Evolutionary conservation across 2,797 vertebrate species (phyloP).

Genomic region (Scarus forsteni): DNA sequence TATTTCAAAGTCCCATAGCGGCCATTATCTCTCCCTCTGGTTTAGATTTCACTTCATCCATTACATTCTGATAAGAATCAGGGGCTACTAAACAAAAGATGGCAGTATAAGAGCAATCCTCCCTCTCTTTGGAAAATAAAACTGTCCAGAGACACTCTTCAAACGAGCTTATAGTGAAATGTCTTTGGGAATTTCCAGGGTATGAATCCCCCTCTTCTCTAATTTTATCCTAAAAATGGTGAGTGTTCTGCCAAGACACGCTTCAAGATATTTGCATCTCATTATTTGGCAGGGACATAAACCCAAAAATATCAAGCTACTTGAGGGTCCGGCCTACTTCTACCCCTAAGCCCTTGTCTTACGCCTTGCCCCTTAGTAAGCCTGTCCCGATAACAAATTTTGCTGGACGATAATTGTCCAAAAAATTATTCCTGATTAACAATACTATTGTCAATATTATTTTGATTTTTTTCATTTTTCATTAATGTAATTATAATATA

Average conservation of each 20-base stretch:
- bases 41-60: conserved; percentile 57
- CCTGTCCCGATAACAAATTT: too few relatives aligned
- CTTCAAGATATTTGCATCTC: conserved; percentile 25
- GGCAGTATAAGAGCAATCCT: conserved; percentile 46
- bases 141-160: conserved; percentile 52
- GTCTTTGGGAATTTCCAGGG: conserved; percentile 63
- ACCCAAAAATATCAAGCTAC: too few relatives aligned
- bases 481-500: too few relatives aligned
- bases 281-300: too few relatives aligned
- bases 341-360: too few relatives aligned
- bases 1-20: conserved; percentile 47
- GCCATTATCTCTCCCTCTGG: conserved; percentile 47
- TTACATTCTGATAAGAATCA: conserved; percentile 65
- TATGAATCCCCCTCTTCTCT: conserved; percentile 46
- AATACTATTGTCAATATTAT: too few relatives aligned
- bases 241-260: conserved; percentile 38
- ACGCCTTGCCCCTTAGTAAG: too few relatives aligned
- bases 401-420: too few relatives aligned
- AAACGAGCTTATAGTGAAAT: conserved; percentile 39
- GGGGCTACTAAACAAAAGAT: conserved; percentile 56
- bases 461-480: too few relatives aligned
- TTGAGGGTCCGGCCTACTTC: too few relatives aligned
- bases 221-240: conserved; percentile 33
- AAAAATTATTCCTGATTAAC: too few relatives aligned
- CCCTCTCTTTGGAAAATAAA: conserved; percentile 56